Conservation (phyloP, 1,140 invertebrate genomes). For the Hypothenemus hampei region DNA sequence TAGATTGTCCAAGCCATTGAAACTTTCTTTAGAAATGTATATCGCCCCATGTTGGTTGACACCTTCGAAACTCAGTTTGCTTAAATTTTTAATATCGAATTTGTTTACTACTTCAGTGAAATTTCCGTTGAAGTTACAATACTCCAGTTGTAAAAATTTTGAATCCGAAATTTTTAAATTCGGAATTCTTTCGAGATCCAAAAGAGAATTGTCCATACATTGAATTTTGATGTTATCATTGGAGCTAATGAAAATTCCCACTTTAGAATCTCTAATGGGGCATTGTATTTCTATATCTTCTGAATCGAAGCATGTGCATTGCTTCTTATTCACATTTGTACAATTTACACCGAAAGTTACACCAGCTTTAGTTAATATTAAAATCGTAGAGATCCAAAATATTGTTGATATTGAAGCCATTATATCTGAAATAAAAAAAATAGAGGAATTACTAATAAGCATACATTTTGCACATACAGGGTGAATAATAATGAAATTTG, state of each 20-base stretch:
- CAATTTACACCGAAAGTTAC: too few species aligned
- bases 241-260: background rate
- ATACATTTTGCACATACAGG: too few species aligned
- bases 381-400: too few species aligned
- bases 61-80: background rate
- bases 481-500: too few species aligned
- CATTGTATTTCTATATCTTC: constrained; percentile 2
- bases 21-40: constrained; percentile 5
- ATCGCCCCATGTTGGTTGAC: too few species aligned
- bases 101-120: constrained; percentile 3
- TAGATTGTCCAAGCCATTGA: background rate
- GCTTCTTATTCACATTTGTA: too few species aligned
- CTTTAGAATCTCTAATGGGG: background rate
- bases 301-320: background rate
- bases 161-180: background rate
- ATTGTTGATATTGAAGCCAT: too few species aligned
- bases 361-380: too few species aligned
- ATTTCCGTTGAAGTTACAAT: constrained; percentile 7
- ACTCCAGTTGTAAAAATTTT: constrained; percentile 5
- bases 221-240: background rate
- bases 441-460: too few species aligned
- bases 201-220: background rate
- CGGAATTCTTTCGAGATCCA: constrained; percentile 8
- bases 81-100: constrained; percentile 7
- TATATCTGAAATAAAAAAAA: too few species aligned